These are phyloP conservation scores for Edolisoma coerulescens DNA, from an alignment of 2,113 vertebrate species.

Conservation along the genomic window DNA sequence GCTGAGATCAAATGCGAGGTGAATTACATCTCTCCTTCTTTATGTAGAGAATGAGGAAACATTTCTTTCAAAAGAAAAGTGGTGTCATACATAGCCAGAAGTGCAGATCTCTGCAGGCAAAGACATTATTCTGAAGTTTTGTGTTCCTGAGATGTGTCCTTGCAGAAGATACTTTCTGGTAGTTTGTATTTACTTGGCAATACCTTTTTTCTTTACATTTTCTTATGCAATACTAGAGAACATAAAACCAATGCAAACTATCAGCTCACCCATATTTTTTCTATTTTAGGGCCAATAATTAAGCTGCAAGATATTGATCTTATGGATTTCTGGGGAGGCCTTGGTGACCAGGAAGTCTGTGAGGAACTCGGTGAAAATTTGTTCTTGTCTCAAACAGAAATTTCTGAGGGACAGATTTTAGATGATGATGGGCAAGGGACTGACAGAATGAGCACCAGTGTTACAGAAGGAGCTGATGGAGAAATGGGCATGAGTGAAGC, in stretches of 20 bases:
- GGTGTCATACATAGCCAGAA: background rate
- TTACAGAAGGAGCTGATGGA: background rate
- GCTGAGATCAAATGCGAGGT: background rate
- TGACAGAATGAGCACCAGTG: background rate
- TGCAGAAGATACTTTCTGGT: background rate
- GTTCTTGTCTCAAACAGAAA: background rate
- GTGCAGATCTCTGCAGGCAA: background rate
- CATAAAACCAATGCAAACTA: background rate
- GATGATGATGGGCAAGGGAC: background rate
- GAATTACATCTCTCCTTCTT: background rate
- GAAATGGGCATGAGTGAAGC: background rate
- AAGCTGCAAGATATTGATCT: slow-evolving; percentile 69
- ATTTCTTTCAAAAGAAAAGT: background rate
- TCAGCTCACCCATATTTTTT: background rate
- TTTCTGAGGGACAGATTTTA: background rate
- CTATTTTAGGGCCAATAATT: slow-evolving; percentile 72
- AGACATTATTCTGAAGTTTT: background rate
- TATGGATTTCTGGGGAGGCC: slow-evolving; percentile 67
- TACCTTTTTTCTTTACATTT: background rate
- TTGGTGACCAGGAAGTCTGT: slow-evolving; percentile 15
- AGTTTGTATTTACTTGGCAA: background rate
- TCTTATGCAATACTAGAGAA: background rate
- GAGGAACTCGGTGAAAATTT: background rate
- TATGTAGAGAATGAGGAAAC: background rate
- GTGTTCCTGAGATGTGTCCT: background rate